phyloP scores from a whole-genome alignment of 1,140 invertebrate genomes.

The Solenopsis fugax region DNA sequence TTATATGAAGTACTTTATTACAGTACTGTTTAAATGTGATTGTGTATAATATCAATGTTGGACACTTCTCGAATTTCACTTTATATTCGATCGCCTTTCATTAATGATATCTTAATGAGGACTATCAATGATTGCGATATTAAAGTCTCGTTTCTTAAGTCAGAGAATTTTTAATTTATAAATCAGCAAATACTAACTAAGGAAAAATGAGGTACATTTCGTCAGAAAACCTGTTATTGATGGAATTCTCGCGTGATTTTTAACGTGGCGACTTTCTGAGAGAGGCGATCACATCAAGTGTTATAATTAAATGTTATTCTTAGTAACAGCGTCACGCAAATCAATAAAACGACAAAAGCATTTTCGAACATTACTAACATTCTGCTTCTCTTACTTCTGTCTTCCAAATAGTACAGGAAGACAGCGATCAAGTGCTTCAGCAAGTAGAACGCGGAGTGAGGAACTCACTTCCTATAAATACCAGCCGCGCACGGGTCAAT shows the following conservation, averaged over 20 bases:
- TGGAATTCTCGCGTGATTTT: not conserved
- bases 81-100: not conserved
- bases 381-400: not conserved
- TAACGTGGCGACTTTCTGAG: not conserved
- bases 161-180: not conserved
- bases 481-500: conserved; percentile 14
- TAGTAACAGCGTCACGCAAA: conserved; percentile 7
- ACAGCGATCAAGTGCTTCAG: conserved; percentile 31
- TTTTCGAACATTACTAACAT: conserved; percentile 25
- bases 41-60: not conserved
- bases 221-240: not conserved
- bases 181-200: not conserved
- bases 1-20: conserved; percentile 34
- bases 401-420: conserved; percentile 33
- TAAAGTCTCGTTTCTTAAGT: not conserved
- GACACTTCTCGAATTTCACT: not conserved
- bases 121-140: not conserved
- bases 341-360: conserved; percentile 4
- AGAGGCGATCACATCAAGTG: not conserved
- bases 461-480: conserved; percentile 55
- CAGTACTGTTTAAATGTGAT: not conserved
- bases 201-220: not conserved
- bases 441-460: conserved; percentile 36
- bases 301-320: not conserved
- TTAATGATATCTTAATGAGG: not conserved